A percentile compares a stretch with the other conserved stretches of the same genome.
phyloP scores from a whole-genome alignment of 2,797 vertebrate species.

The Tragelaphus eurycerus region DNA sequence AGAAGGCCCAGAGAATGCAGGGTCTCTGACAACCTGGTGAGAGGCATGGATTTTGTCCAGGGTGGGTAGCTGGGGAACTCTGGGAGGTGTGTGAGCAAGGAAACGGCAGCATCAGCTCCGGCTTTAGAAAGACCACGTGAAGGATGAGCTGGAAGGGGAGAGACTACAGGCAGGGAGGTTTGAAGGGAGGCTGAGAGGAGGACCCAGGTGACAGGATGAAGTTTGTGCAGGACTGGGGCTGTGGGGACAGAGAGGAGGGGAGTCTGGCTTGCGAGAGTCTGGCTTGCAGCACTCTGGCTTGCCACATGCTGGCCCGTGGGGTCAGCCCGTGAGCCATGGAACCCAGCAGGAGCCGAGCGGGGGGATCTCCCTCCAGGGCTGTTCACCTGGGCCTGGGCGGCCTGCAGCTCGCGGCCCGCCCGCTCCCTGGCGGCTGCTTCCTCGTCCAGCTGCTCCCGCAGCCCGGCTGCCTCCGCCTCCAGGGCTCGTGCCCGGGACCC shows the following conservation, averaged over 20 bases:
- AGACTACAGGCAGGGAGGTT: neutral
- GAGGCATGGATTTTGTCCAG: neutral
- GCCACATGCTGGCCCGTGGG: fast-evolving
- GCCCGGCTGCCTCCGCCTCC: constrained; percentile 89
- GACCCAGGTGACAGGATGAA: neutral
- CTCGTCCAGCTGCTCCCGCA: constrained; percentile 92
- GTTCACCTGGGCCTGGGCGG: constrained; percentile 89
- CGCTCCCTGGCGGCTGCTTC: constrained; percentile 89
- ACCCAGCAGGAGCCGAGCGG: neutral
- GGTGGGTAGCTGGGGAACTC: neutral
- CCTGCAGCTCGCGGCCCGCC: constrained; percentile 88
- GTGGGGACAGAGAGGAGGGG: too few relatives aligned
- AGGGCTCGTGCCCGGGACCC: constrained; percentile 88
- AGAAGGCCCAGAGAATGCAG: too few relatives aligned
- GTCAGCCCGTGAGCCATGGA: neutral
- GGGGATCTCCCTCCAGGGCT: fast-evolving
- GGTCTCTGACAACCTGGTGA: neutral
- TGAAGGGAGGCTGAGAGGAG: neutral
- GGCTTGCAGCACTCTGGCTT: neutral
- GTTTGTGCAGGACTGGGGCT: neutral
- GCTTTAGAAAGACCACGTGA: fast-evolving
- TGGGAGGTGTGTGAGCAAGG: neutral
- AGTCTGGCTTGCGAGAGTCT: neutral
- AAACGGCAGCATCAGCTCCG: neutral
- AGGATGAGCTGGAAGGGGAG: neutral